Conservation (phyloP, 1,140 invertebrate species). For the Saccostrea cuccullata region DNA sequence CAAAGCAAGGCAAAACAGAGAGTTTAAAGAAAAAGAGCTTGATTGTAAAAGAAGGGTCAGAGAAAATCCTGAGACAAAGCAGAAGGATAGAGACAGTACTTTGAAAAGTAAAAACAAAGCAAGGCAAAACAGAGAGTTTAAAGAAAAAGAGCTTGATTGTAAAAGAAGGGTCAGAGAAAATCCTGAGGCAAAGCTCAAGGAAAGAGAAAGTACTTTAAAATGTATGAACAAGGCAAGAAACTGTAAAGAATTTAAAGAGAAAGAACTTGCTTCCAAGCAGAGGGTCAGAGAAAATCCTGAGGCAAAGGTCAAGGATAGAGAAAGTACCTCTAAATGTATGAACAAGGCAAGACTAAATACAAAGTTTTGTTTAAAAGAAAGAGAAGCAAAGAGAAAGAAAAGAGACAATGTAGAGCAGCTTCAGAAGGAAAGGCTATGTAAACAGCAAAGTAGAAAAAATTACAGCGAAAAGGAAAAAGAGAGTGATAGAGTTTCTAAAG, state of each 20-base stretch:
- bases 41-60: no score
- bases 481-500: neutral
- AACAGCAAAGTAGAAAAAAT: conserved; percentile 38
- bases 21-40: no score
- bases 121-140: neutral
- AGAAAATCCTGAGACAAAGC: no score
- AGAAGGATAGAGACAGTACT: no score
- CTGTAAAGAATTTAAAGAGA: neutral
- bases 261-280: no score
- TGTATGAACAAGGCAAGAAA: neutral
- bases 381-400: conserved; percentile 1
- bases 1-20: conserved; percentile 19
- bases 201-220: neutral
- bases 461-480: neutral
- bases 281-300: no score
- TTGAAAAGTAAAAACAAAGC: no score
- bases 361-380: neutral
- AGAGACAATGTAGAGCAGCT: neutral
- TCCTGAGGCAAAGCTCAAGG: conserved; percentile 26
- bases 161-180: conserved; percentile 31
- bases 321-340: neutral
- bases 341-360: neutral
- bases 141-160: conserved; percentile 23
- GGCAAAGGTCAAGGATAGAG: neutral
- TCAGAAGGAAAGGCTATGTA: neutral